A percentile compares a stretch with the other conserved stretches of the same genome.
These are phyloP conservation scores for Tubiluchus corallicola DNA, from an alignment of 2,888 invertebrate species.

Conservation along the genomic window DNA sequence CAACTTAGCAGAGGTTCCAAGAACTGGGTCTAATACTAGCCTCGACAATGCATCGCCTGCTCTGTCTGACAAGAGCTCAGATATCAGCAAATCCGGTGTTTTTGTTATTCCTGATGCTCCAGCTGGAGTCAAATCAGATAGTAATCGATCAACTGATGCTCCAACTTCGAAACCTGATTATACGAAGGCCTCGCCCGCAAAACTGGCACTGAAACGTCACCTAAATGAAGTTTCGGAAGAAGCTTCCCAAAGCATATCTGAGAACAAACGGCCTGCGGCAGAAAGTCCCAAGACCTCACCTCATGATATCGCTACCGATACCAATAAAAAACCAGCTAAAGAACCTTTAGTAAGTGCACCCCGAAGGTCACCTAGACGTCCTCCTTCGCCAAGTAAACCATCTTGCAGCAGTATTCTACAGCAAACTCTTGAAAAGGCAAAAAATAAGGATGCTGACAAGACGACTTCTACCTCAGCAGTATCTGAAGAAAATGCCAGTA, in stretches of 20 bases:
- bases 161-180: not conserved
- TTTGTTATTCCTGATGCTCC: not conserved
- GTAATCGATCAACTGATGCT: no score
- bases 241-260: not conserved
- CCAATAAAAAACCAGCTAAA: no score
- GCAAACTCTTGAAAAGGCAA: no score
- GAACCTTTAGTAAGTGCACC: not conserved
- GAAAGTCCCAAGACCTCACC: no score
- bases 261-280: not conserved
- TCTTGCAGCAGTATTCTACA: no score
- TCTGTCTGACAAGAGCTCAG: not conserved
- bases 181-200: conserved; percentile 1
- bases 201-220: conserved; percentile 1
- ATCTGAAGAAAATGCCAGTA: not conserved
- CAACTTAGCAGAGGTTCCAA: not conserved
- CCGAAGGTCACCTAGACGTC: no score
- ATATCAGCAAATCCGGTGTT: no score
- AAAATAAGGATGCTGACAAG: not conserved
- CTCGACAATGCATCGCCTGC: not conserved
- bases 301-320: not conserved
- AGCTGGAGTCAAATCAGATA: no score
- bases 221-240: not conserved
- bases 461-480: not conserved
- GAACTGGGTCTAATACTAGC: no score
- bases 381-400: no score